A percentile compares a stretch with the other conserved stretches of the same genome.
Evolutionary conservation across 1,140 invertebrate species (phyloP).

Genomic region (Drosophila persimilis): DNA sequence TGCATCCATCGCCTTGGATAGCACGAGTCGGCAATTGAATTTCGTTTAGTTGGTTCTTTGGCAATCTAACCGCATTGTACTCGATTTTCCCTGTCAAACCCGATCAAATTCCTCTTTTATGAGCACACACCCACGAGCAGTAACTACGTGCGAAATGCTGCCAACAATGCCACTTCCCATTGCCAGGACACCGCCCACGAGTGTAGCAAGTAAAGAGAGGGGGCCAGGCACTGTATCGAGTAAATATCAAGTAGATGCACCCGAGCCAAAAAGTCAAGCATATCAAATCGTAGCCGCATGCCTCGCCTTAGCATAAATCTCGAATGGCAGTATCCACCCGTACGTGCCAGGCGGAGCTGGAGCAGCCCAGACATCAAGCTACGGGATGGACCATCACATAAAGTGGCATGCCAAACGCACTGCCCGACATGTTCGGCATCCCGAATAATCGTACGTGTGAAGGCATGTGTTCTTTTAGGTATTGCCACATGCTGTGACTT

Average conservation of each 20-base stretch:
- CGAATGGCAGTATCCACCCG: constrained; percentile 26
- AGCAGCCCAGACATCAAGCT: constrained; percentile 8
- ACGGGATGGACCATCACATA: background rate
- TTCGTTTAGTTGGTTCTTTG: constrained; percentile 56
- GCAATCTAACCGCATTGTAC: constrained; percentile 30
- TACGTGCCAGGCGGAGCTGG: constrained; percentile 47
- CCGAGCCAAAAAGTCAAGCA: constrained; percentile 46
- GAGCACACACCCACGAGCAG: constrained; percentile 38
- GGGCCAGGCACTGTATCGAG: constrained; percentile 20
- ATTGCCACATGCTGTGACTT: background rate
- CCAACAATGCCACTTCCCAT: constrained; percentile 40
- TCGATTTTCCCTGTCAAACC: constrained; percentile 20
- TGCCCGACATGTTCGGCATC: constrained; percentile 36
- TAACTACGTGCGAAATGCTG: constrained; percentile 63
- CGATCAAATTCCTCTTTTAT: constrained; percentile 63
- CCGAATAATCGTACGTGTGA: constrained; percentile 10
- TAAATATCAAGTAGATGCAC: constrained; percentile 35
- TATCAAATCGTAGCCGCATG: constrained; percentile 37
- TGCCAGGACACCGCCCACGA: constrained; percentile 3
- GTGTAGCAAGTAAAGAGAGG: constrained; percentile 1
- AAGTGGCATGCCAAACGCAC: constrained; percentile 22
- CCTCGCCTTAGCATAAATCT: constrained; percentile 36
- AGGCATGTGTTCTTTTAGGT: constrained; percentile 3
- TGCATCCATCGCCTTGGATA: background rate
- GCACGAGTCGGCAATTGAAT: constrained; percentile 54